Conservation (phyloP, 2,113 vertebrate species). For the Menidia beryllina region DNA sequence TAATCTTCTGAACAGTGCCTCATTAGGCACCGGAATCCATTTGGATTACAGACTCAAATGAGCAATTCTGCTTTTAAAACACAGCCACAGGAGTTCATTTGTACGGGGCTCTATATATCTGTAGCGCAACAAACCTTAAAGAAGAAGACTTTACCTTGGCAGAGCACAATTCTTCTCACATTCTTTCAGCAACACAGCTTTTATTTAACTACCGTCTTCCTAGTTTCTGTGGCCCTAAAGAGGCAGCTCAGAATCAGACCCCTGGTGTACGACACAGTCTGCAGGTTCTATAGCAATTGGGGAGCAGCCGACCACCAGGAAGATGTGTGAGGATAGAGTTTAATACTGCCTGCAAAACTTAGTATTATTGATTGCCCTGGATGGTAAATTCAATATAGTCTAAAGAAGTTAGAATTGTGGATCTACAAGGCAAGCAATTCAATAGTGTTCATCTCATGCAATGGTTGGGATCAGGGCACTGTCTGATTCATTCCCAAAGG, state of each 20-base stretch:
- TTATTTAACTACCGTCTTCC: slow-evolving; percentile 52
- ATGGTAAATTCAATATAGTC: slow-evolving; percentile 86
- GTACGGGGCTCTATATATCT: slow-evolving; percentile 32
- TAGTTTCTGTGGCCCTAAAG: slow-evolving; percentile 58
- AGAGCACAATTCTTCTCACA: slow-evolving; percentile 41
- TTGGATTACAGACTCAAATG: slow-evolving; percentile 46
- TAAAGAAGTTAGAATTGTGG: slow-evolving; percentile 85
- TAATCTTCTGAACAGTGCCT: slow-evolving; percentile 41
- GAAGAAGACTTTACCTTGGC: slow-evolving; percentile 15
- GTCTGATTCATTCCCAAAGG: slow-evolving; percentile 83
- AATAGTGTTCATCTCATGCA: slow-evolving; percentile 81
- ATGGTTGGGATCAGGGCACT: slow-evolving; percentile 80
- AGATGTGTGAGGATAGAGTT: slow-evolving; percentile 79
- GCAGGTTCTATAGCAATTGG: slow-evolving; percentile 77
- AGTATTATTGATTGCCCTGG: slow-evolving; percentile 83
- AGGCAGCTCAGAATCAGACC: slow-evolving; percentile 63
- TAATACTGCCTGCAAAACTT: slow-evolving; percentile 84
- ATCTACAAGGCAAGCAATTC: slow-evolving; percentile 85
- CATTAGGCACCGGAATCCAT: slow-evolving; percentile 52
- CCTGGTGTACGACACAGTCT: slow-evolving; percentile 70
- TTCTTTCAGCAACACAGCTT: slow-evolving; percentile 51
- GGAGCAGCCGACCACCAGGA: slow-evolving; percentile 72
- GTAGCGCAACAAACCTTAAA: slow-evolving; percentile 45
- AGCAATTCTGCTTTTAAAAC: slow-evolving; percentile 37
- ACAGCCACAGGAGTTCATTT: slow-evolving; percentile 17